Evolutionary conservation across 1,140 invertebrate species (phyloP), one percentile per base, ranked within the genome.

Genomic region (Thaumetopoea pityocampa): DNA sequence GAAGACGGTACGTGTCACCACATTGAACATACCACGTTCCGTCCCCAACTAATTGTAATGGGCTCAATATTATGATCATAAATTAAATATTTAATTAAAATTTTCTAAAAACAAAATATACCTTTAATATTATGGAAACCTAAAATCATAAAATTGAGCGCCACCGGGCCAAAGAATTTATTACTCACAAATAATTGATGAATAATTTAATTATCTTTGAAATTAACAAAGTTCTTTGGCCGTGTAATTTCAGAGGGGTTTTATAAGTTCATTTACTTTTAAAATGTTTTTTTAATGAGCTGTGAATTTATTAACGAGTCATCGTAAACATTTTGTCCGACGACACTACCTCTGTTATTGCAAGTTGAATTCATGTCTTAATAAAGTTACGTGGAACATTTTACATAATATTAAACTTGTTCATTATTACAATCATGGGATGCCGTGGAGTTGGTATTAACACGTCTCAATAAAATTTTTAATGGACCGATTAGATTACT

Each of bases 1-100:
- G 97, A 99, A 93, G 96, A 98, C 92, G 97, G 97, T 99, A 98
- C 92, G 96, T 96, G 89, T 89, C 85, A 29, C 15, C 30, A 18
- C 16, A 24, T 20, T 32, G 22, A 19, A 36, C 29, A 22, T 12
- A 28, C 34, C 19, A 34, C 27, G 15, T 28, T 20, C 7, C 22
- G 6, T 34, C 16, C 9, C 8, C 16, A 1, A 14, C 16, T 8
- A 8, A 24, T 35, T 23, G 1, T 27, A 12, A 23, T 17, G 20
- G 14, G 34, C 40, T 48, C 44, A 28, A 43, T 38, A 34, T 30
- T 48, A 53, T 43, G 51, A 26, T 36, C 10, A 43, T 36, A 28
- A 14, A 22, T 23, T 19, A 38, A 44, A 9, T 14, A 43, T 41
- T 41, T 41, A 41, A 32, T 32, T 28, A 19, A 30, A 41, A n/a